phyloP scores from a whole-genome alignment of 2,113 vertebrate species.

The Plectropomus leopardus region DNA sequence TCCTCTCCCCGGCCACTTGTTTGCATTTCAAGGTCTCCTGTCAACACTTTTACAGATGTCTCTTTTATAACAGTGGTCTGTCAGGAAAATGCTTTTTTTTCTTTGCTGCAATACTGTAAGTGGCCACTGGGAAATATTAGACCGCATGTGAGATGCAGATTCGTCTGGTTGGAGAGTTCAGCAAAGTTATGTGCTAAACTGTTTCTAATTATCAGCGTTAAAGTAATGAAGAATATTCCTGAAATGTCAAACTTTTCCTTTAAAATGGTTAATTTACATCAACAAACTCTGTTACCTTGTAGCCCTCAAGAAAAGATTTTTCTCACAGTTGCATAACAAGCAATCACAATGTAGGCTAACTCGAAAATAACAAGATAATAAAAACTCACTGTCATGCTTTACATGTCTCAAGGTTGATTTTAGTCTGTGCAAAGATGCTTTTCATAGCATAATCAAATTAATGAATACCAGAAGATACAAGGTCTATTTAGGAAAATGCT shows the following conservation, averaged over 20 bases:
- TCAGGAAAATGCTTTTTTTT: no score
- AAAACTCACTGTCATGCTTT: not conserved
- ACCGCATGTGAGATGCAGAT: no score
- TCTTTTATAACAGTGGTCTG: no score
- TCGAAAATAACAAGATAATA: not conserved
- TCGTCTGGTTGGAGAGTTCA: no score
- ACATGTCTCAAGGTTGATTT: not conserved
- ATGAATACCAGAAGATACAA: not conserved
- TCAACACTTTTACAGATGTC: no score
- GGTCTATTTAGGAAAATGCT: not conserved
- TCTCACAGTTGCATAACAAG: constrained; percentile 1
- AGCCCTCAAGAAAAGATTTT: not conserved
- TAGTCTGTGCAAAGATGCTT: not conserved
- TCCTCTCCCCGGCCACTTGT: no score
- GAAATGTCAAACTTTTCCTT: not conserved
- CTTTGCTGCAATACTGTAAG: no score
- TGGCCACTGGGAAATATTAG: no score
- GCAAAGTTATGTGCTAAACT: not conserved
- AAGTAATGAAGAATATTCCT: not conserved
- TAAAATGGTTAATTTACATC: not conserved
- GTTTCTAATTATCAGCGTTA: no score
- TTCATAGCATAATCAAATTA: not conserved
- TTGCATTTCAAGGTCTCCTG: no score
- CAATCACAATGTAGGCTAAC: not conserved
- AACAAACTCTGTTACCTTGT: not conserved